Conservation (phyloP, 2,797 vertebrate species). For the Poeciliopsis infans region DNA sequence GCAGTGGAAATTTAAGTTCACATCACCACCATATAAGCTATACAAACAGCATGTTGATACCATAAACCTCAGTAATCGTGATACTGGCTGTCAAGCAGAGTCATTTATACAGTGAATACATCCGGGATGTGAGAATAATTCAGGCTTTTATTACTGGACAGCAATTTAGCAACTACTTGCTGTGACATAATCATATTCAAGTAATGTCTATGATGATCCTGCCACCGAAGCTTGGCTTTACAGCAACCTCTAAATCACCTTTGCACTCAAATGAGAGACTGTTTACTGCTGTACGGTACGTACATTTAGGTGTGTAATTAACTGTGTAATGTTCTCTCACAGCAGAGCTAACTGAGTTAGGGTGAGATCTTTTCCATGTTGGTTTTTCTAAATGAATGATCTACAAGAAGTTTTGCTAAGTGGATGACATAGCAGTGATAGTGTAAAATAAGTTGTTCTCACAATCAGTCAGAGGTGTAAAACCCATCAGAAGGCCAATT, state of each 20-base stretch:
- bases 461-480: background rate
- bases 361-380: background rate
- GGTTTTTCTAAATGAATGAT: constrained; percentile 15
- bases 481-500: background rate
- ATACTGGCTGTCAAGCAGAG: constrained; percentile 2
- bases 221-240: background rate
- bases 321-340: constrained; percentile 17
- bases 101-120: constrained; percentile 22
- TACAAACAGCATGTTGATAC: constrained; percentile 20
- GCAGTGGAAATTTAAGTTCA: constrained; percentile 7
- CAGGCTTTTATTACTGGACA: constrained; percentile 6
- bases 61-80: constrained; percentile 20
- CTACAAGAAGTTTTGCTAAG: background rate
- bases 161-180: constrained; percentile 10
- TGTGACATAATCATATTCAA: constrained; percentile 12
- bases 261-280: constrained; percentile 10
- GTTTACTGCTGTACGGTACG: background rate
- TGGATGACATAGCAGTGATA: background rate
- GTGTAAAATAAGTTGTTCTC: background rate
- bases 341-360: constrained; percentile 15
- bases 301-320: constrained; percentile 28
- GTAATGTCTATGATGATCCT: constrained; percentile 6
- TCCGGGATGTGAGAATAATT: constrained; percentile 1
- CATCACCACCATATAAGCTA: constrained; percentile 12
- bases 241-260: constrained; percentile 2